Conservation (phyloP, 2,888 invertebrate genomes). For the Xestia xanthographa region DNA sequence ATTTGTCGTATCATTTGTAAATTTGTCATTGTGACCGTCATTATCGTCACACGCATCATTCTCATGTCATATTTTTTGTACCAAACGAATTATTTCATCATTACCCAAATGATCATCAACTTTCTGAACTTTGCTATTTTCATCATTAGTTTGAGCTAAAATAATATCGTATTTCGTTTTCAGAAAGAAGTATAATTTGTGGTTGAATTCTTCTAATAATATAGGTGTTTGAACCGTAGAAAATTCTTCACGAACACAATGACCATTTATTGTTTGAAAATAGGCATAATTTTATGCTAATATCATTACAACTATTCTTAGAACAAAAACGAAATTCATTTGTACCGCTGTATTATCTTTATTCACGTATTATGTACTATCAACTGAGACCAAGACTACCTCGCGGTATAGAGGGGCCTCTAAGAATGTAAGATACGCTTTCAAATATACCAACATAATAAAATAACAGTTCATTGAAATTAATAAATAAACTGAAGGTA, state of each 20-base stretch:
- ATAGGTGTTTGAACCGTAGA: background rate
- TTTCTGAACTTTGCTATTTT: constrained; percentile 39
- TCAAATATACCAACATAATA: background rate
- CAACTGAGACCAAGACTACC: background rate
- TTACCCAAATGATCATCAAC: constrained; percentile 40
- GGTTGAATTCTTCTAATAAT: background rate
- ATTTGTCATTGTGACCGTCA: constrained; percentile 42
- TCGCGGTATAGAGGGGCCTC: background rate
- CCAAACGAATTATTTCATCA: constrained; percentile 51
- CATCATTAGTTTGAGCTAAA: constrained; percentile 11
- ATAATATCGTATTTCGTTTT: background rate
- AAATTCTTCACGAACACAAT: background rate
- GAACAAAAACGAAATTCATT: background rate
- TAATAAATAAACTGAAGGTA: background rate
- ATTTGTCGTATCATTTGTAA: constrained; percentile 37
- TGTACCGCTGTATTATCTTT: background rate
- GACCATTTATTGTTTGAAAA: background rate
- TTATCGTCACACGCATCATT: constrained; percentile 30
- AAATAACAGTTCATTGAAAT: background rate
- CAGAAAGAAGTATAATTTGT: background rate
- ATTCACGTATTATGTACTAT: background rate
- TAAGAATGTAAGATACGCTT: constrained; percentile 7
- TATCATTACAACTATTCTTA: background rate
- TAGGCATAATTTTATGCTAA: background rate
- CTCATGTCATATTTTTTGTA: constrained; percentile 24